Conservation (phyloP, 23 tunicate genomes). For the Clavelina lepadiformis region DNA sequence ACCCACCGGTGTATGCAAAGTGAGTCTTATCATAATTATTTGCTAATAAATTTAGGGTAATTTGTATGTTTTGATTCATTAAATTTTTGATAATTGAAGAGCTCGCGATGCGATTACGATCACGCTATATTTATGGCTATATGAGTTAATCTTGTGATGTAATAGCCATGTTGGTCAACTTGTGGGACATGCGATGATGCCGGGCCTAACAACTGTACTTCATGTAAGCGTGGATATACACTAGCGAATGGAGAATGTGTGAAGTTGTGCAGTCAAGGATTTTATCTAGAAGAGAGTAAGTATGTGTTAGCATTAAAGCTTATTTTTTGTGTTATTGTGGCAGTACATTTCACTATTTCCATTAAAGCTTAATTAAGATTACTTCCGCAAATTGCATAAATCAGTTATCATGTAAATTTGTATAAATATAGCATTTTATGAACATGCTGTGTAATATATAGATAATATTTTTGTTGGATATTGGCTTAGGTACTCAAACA, state of each 20-base stretch:
- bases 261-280: conserved; percentile 48
- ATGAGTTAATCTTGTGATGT: background rate
- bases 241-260: conserved; percentile 52
- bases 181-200: conserved; percentile 52
- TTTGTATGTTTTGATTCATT: background rate
- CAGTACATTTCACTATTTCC: background rate
- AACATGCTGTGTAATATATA: too few species aligned
- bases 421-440: too few species aligned
- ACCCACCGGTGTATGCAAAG: conserved; percentile 41
- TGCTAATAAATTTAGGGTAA: background rate
- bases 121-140: too few species aligned
- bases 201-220: conserved; percentile 39
- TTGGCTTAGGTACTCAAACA: conserved; percentile 42
- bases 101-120: too few species aligned
- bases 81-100: too few species aligned
- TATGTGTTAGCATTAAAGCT: background rate
- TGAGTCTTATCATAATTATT: conserved; percentile 8
- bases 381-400: too few species aligned
- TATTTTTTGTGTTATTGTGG: background rate
- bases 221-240: conserved; percentile 41
- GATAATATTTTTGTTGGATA: conserved; percentile 1
- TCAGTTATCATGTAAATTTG: too few species aligned
- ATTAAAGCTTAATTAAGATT: too few species aligned
- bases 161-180: conserved; percentile 64
- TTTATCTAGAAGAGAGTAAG: conserved; percentile 37